A percentile compares a stretch with the other conserved stretches of the same genome.
Evolutionary conservation across 2,113 vertebrate genomes (phyloP).

Genomic region (Psophia crepitans): DNA sequence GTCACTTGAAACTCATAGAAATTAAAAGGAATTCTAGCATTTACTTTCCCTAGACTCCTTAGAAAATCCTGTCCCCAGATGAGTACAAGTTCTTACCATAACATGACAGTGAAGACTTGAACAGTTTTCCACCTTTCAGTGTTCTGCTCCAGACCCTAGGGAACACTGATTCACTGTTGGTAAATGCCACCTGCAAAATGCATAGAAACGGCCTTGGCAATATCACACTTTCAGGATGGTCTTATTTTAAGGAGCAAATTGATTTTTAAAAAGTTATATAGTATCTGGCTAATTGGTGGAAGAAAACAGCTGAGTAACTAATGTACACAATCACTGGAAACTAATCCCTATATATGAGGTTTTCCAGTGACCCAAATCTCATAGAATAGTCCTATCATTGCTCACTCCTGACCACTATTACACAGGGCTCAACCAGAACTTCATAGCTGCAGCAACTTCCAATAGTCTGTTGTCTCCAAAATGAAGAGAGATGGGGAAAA

Average conservation of each 20-base stretch:
- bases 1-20: background rate
- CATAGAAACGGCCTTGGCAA: background rate
- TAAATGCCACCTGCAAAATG: background rate
- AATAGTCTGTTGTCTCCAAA: background rate
- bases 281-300: background rate
- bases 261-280: background rate
- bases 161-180: background rate
- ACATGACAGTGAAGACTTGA: background rate
- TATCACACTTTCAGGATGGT: background rate
- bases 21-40: background rate
- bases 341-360: background rate
- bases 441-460: background rate
- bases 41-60: background rate
- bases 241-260: background rate
- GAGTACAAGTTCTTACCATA: background rate
- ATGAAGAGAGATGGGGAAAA: background rate
- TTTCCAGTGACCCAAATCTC: background rate
- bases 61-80: background rate
- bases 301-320: background rate
- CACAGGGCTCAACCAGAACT: background rate
- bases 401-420: background rate
- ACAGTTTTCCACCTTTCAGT: background rate
- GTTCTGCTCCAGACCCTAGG: background rate
- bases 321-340: background rate
- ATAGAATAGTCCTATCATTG: background rate